These are phyloP conservation scores for Jacana jacana DNA, from an alignment of 2,113 vertebrate genomes.

Conservation along the genomic window DNA sequence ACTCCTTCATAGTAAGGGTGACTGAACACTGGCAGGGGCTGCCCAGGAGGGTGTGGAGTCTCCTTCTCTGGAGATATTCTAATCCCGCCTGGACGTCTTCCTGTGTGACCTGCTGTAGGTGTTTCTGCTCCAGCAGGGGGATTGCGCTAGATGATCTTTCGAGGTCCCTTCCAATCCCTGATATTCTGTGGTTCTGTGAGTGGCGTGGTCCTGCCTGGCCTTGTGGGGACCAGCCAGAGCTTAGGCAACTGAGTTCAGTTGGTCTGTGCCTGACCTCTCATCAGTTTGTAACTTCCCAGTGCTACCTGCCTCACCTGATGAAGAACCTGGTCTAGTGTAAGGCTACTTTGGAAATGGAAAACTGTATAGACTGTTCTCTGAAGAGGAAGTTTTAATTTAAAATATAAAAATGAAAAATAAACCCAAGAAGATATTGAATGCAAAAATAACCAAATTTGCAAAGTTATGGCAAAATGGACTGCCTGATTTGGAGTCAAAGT, in stretches of 20 bases:
- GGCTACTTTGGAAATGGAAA: not conserved
- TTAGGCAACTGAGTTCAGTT: not conserved
- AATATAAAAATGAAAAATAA: too few relatives aligned
- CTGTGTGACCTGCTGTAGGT: too few relatives aligned
- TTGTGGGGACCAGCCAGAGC: not conserved
- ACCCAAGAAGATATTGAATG: not conserved
- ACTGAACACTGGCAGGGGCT: too few relatives aligned
- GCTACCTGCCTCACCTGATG: not conserved
- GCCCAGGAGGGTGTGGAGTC: too few relatives aligned
- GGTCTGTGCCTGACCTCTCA: not conserved
- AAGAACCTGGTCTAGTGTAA: not conserved
- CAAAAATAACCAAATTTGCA: not conserved
- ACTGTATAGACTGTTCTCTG: not conserved
- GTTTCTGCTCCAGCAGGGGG: too few relatives aligned
- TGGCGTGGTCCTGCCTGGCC: not conserved
- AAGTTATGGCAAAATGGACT: not conserved
- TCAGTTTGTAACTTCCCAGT: not conserved
- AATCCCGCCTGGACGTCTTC: too few relatives aligned
- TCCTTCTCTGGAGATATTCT: too few relatives aligned
- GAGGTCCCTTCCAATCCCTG: too few relatives aligned
- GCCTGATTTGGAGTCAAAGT: not conserved
- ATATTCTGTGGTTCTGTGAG: too few relatives aligned
- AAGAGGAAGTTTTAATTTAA: not conserved
- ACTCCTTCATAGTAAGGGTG: too few relatives aligned
- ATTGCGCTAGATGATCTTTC: too few relatives aligned